Base-by-base conservation (phyloP, 2,113 vertebrate species). In the Callipepla californica region DNA sequence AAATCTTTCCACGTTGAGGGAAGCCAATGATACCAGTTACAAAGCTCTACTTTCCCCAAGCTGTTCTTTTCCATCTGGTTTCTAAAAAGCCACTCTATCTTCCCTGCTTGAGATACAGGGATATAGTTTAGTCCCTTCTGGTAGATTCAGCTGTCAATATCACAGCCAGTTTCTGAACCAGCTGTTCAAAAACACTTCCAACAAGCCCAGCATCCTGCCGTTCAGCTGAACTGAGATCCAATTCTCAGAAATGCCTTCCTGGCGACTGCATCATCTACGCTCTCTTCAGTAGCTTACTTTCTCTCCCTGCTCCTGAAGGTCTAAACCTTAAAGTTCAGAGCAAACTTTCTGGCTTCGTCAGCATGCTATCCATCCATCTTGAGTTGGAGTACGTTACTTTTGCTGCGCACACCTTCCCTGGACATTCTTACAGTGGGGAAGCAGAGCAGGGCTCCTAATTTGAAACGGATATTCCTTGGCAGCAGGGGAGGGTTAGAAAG, bases 51-150 rank as follows among this genome's bases (percentile, higher is more conserved):
- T 74, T 69, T 95, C 80, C 73, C 70, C 92, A 95, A 92, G 86
- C 94, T 94, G 96, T 79, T 93, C 80, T 90, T 61, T 76, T 34
- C 94, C 94, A 89, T 92, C 90, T 94, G 95, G 68, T 88, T 88
- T 72, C 80, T 78, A 77, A 90, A 93, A 80, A 83, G 28, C 82
- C 85, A 62, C 32, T 74, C 73, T 40, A 18, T 51, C 72, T 70
- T 75, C 28, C 32, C 44, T 68, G 36, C 44, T 86, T 84, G 73
- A 92, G 65, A 90, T 92, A 72, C 51, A 83, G 57, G 83, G 80
- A 93, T 47, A 73, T 57, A 83, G 73, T 69, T 92, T 44, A 68
- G 51, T 65, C 76, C 83, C 92, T 93, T 94, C 93, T 96, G 93
- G 88, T 78, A 84, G 57, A 75, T 83, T 95, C 92, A 95, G 80